Percentiles rank a stretch among this genome's conserved stretches.
These are phyloP conservation scores for Eurois occulta DNA, from an alignment of 2,888 invertebrate species.

Conservation along the genomic window DNA sequence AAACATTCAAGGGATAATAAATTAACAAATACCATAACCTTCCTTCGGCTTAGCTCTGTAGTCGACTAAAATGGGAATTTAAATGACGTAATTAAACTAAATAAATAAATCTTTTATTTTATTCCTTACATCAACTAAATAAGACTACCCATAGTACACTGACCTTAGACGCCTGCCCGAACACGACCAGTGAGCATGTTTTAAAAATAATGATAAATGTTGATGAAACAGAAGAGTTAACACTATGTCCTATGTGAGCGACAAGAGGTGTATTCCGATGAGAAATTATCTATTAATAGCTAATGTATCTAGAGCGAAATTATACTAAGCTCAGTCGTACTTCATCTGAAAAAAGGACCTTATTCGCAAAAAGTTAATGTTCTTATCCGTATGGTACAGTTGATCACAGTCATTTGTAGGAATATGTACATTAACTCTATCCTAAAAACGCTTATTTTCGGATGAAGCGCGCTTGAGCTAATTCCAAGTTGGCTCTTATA, in stretches of 20 bases:
- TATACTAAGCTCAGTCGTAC: neutral
- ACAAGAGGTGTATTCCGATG: conserved; percentile 1
- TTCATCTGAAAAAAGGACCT: neutral
- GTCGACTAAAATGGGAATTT: neutral
- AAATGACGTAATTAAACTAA: neutral
- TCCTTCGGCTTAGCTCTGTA: neutral
- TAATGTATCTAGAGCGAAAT: neutral
- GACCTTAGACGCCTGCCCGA: conserved; percentile 39
- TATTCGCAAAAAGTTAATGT: neutral
- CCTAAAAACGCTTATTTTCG: neutral
- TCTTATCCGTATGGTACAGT: neutral
- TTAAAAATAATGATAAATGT: conserved; percentile 44
- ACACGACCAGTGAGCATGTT: conserved; percentile 51
- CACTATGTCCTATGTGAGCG: conserved; percentile 37
- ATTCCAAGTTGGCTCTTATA: neutral
- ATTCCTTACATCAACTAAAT: neutral
- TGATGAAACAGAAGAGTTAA: conserved; percentile 27
- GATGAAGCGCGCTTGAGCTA: neutral
- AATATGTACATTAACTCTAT: neutral
- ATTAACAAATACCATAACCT: neutral
- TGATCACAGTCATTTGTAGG: neutral
- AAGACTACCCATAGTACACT: conserved; percentile 23
- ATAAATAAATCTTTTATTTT: no score
- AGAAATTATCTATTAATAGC: neutral
- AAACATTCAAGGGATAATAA: conserved; percentile 6